A percentile compares a stretch with the other conserved stretches of the same genome.
phyloP scores from a whole-genome alignment of 2,888 invertebrate species.

The Hymenopus coronatus region DNA sequence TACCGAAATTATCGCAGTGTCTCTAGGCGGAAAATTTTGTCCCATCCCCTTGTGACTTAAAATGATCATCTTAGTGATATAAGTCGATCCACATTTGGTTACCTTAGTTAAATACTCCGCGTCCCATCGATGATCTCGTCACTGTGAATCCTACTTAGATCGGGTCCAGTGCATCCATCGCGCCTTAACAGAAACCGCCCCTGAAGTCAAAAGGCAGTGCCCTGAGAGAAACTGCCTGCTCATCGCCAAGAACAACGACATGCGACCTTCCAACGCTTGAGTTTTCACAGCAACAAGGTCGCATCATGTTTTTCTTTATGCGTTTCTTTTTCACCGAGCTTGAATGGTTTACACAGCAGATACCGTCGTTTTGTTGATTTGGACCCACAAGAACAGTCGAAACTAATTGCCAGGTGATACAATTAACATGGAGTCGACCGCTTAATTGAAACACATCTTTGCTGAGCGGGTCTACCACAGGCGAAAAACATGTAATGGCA shows the following conservation, averaged over 20 bases:
- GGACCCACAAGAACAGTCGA: not conserved
- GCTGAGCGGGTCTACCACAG: not conserved
- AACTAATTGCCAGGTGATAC: not conserved
- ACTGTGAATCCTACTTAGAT: too few species aligned
- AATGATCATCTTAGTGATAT: too few species aligned
- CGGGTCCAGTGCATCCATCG: too few species aligned
- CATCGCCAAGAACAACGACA: not conserved
- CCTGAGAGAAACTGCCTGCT: not conserved
- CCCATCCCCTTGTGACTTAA: too few species aligned
- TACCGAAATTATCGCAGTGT: too few species aligned
- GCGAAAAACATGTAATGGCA: not conserved
- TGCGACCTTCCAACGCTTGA: not conserved
- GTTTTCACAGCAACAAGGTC: not conserved
- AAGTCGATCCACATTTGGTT: too few species aligned
- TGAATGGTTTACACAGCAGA: not conserved
- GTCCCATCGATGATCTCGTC: too few species aligned
- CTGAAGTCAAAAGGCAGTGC: not conserved
- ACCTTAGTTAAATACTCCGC: too few species aligned
- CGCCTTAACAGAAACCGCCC: too few species aligned
- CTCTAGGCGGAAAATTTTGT: too few species aligned
- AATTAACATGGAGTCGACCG: not conserved
- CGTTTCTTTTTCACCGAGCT: not conserved
- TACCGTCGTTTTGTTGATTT: not conserved
- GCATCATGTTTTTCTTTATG: not conserved
- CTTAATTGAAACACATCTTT: not conserved